Base-by-base conservation (phyloP, 2,888 invertebrate species). In the Pachycephus smyrnensis region DNA sequence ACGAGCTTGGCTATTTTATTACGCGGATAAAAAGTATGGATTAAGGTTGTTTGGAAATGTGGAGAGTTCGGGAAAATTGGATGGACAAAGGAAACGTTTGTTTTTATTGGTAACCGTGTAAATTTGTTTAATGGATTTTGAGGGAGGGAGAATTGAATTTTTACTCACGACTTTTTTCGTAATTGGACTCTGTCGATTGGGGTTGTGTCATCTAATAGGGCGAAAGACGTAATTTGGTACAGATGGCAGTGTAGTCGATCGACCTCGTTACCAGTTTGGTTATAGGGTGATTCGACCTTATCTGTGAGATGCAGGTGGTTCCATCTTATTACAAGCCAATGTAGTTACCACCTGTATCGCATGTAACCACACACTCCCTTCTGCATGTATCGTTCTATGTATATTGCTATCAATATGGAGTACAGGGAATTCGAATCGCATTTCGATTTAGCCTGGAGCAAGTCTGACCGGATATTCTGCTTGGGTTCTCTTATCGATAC, bases 251-350 rank as follows among this genome's bases (percentile, higher is more conserved):
- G 9, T 23, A 55, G 55, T 55, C 55, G 55, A 55, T 23, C 55
- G 55, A 55, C 23, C 23, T 55, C 55, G 55, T 55, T 55, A 55
- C 55, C 55, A 55, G 55, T 55, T 55, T 9, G 55, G 55, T 55
- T 55, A 55, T 55, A 55, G 55, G 71, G 71, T 33, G 71, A 33
- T 31, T 71, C 32, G 4, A 31, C 31, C 71, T 71, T 71, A 71
- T 71, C 71, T 71, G 71, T 23, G 71, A 71, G 32, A 33, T 71
- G 71, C 71, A 71, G 71, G 71, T 71, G 71, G 32, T 6, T 32
- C 71, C 31, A 31, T 71, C 31, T 71, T 71, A 71, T 33, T 33
- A 33, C 71, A 31, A 33, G 71, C n/a, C 71, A 71, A 71, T 71
- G 71, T 71, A 6, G 71, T 31, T 71, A 33, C 32, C 32, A 33